Conservation (phyloP, 2,888 invertebrate species). For the Helleia helle region DNA sequence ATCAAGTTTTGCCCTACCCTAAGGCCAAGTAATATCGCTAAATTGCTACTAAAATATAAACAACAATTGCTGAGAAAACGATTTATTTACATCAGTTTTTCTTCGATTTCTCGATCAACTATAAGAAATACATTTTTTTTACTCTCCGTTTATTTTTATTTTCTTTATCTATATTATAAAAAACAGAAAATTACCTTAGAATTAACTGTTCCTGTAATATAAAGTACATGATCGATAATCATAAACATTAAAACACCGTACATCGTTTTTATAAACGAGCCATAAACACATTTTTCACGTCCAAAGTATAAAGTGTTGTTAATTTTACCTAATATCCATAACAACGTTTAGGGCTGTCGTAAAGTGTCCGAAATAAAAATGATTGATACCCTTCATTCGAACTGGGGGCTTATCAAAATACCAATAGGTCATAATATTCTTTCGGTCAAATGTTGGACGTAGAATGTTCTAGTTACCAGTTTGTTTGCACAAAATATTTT, state of each 20-base stretch:
- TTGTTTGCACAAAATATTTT: no score
- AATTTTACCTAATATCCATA: slow-evolving; percentile 64
- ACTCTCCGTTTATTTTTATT: no score
- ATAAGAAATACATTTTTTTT: no score
- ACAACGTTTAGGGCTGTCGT: slow-evolving; percentile 61
- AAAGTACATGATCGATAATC: not conserved
- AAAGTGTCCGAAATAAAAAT: slow-evolving; percentile 58
- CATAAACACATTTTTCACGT: slow-evolving; percentile 49
- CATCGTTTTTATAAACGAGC: slow-evolving; percentile 37
- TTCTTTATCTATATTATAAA: no score
- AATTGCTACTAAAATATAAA: slow-evolving; percentile 34
- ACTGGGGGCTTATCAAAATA: slow-evolving; percentile 21
- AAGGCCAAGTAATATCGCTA: slow-evolving; percentile 26
- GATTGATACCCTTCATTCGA: slow-evolving; percentile 59
- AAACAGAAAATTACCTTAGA: no score
- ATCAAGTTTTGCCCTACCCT: slow-evolving; percentile 39
- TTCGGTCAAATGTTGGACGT: not conserved
- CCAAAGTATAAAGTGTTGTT: slow-evolving; percentile 65
- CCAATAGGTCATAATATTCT: slow-evolving; percentile 7
- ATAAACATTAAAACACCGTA: slow-evolving; percentile 19
- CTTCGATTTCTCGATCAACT: no score
- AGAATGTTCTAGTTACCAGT: no score
- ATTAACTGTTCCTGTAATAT: no score
- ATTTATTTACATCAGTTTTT: no score
- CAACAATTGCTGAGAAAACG: slow-evolving; percentile 26